Evolutionary conservation across 2,888 invertebrate genomes (phyloP), one percentile per base, ranked within the genome.

Genomic region (Eupeodes latifasciatus): DNA sequence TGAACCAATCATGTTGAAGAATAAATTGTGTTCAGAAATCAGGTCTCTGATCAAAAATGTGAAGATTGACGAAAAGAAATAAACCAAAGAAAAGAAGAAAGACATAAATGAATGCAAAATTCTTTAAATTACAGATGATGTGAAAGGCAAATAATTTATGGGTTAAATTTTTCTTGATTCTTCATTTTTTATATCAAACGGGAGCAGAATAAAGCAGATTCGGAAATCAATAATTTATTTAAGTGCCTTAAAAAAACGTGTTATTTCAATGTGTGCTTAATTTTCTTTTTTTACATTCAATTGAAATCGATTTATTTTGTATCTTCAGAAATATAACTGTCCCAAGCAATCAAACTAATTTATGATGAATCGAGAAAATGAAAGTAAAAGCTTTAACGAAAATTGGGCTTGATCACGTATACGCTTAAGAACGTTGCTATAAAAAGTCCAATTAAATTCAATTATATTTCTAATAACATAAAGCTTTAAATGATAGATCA

Each of bases 111-210:
- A 76, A 76, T 64, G 49, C 75, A 53, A 61, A 34, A 64, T 53
- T 64, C 51, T 55, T 51, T 12, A 40, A 76, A 76, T 72, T 72
- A 72, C 72, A 72, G 59, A 59, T 40, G 40, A 62, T 72, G 76
- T 76, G 76, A 76, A 76, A 76, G 76, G 64, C 36, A 77, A 57
- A 77, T 77, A 72, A 72, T 72, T 72, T 72, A 59, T 72, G 72
- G 72, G 72, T 34, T 57, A 7, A 36, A 4, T 5, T 44, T 2
- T 16, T 27, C 11, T 7, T 66, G 47, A 4, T 47, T 6, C n/a
- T n/a, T 10, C 36, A 12, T 16, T 40, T 51, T 53, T 67, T n/a
- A 10, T n/a, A 51, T 67, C 34, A 51, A 69, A 53, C 69, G 36
- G 69, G 16, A 69, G 16, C 40, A 9, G 40, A 40, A 40, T 40